Conservation (phyloP, 2,113 vertebrate species). For the Campylorhamphus procurvoides region DNA sequence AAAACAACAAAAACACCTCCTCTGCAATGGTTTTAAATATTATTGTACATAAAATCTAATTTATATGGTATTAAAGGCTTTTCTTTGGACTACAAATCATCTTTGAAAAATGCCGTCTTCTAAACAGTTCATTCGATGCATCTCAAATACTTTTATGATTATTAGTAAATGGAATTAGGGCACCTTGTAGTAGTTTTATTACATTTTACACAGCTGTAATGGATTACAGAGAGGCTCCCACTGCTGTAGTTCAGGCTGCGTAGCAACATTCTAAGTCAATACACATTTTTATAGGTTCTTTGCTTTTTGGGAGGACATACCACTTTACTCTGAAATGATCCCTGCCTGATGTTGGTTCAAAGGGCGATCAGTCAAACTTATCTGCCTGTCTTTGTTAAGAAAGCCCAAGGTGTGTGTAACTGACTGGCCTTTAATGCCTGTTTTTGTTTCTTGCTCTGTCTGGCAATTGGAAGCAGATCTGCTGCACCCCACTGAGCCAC, state of each 20-base stretch:
- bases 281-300: background rate
- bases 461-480: background rate
- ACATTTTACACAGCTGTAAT: background rate
- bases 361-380: background rate
- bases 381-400: background rate
- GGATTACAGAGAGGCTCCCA: background rate
- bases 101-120: slow-evolving; percentile 23
- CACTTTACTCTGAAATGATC: background rate
- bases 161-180: slow-evolving; percentile 56
- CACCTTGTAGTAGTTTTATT: slow-evolving; percentile 45
- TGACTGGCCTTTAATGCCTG: background rate
- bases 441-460: background rate
- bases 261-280: background rate
- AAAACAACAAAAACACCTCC: slow-evolving; percentile 43
- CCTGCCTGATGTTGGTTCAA: background rate
- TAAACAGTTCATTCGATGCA: background rate
- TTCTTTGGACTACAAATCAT: slow-evolving; percentile 24
- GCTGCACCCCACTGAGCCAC: background rate
- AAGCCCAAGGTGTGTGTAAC: background rate
- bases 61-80: slow-evolving; percentile 46
- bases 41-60: slow-evolving; percentile 57
- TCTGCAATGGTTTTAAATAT: slow-evolving; percentile 39
- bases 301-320: background rate
- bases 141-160: slow-evolving; percentile 45
- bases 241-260: background rate